phyloP scores from a whole-genome alignment of 2,113 vertebrate genomes.

The Eidolon helvum region DNA sequence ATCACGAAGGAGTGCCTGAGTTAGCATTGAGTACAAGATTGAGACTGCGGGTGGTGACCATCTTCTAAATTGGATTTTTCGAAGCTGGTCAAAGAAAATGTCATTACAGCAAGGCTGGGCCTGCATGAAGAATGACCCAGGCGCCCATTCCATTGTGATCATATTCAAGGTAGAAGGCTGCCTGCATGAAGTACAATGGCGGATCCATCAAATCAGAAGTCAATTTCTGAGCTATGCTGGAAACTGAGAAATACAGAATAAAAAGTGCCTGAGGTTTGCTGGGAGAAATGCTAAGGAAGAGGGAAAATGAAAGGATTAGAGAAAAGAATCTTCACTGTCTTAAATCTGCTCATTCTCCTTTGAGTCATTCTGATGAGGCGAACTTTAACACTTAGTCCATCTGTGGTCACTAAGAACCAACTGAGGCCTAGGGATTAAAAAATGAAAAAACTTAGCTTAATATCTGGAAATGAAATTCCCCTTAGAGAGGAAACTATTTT shows the following conservation, averaged over 20 bases:
- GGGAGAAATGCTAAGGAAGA: background rate
- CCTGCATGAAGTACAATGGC: background rate
- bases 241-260: background rate
- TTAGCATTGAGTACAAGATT: background rate
- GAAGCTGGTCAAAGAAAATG: background rate
- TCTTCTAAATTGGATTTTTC: background rate
- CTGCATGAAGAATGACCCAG: background rate
- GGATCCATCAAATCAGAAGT: background rate
- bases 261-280: background rate
- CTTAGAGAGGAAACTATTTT: background rate
- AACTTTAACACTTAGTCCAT: background rate
- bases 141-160: background rate
- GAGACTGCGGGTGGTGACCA: background rate
- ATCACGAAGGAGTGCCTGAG: background rate
- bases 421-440: background rate
- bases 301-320: background rate
- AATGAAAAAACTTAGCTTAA: background rate
- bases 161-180: background rate
- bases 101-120: background rate
- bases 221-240: background rate
- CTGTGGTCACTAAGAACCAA: background rate
- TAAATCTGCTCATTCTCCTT: background rate
- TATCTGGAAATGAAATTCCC: background rate
- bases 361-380: background rate
- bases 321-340: background rate